A percentile compares a stretch with the other conserved stretches of the same genome.
Evolutionary conservation across 1,140 invertebrate genomes (phyloP).

Genomic region (Daktulosphaira vitifoliae): DNA sequence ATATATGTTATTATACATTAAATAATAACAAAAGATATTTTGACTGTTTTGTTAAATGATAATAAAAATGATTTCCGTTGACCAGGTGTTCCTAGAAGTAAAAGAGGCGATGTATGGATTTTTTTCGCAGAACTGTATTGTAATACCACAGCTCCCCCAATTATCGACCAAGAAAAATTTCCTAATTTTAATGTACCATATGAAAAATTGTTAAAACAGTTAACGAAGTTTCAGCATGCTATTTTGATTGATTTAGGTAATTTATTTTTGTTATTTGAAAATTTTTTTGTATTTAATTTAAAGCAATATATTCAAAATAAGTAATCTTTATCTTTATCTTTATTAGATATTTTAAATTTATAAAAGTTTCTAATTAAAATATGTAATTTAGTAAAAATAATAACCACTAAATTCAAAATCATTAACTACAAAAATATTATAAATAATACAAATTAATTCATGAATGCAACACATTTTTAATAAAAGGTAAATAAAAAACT

Average conservation of each 20-base stretch:
- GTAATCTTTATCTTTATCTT: background rate
- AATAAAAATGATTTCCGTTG: too few relatives aligned
- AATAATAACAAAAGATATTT: too few relatives aligned
- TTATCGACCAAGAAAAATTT: constrained; percentile 57
- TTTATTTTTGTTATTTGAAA: too few relatives aligned
- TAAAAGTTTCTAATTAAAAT: background rate
- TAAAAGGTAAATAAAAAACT: too few relatives aligned
- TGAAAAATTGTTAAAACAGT: constrained; percentile 67
- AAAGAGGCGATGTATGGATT: constrained; percentile 85
- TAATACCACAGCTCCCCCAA: constrained; percentile 50
- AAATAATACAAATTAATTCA: too few relatives aligned
- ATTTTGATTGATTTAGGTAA: constrained; percentile 83
- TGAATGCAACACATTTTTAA: too few relatives aligned
- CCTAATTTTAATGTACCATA: constrained; percentile 72
- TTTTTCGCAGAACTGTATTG: constrained; percentile 75
- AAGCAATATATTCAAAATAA: background rate
- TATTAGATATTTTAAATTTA: background rate
- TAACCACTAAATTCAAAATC: too few relatives aligned
- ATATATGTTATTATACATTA: too few relatives aligned
- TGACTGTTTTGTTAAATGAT: too few relatives aligned
- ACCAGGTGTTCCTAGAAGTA: constrained; percentile 72
- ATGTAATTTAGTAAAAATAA: background rate
- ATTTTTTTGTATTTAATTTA: background rate
- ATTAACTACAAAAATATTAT: too few relatives aligned
- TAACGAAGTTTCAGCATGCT: constrained; percentile 90